These are phyloP conservation scores for Lamproptera curius DNA, from an alignment of 2,888 invertebrate genomes.

Conservation along the genomic window DNA sequence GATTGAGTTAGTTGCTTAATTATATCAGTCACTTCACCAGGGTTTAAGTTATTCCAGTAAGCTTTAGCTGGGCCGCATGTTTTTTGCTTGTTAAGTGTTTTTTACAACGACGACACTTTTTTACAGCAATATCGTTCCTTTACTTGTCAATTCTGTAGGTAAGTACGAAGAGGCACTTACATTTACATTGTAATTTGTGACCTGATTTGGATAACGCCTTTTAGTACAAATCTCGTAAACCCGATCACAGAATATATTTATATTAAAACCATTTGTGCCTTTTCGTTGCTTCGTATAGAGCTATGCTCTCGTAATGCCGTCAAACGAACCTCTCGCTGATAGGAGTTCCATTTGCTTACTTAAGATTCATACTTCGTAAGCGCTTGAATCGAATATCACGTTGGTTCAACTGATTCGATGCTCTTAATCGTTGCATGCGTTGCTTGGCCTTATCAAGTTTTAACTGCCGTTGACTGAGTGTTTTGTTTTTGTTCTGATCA, in stretches of 20 bases:
- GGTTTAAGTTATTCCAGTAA: not conserved
- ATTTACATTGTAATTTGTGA: not conserved
- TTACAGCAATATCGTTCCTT: not conserved
- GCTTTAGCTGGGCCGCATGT: slow-evolving; percentile 1
- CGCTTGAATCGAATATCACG: not conserved
- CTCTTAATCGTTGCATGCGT: slow-evolving; percentile 16
- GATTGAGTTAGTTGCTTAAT: slow-evolving; percentile 1
- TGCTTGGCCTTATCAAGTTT: slow-evolving; percentile 16
- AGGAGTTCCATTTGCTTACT: not conserved
- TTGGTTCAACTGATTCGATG: slow-evolving; percentile 1
- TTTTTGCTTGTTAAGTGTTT: not conserved
- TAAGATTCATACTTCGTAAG: not conserved
- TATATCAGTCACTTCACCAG: not conserved
- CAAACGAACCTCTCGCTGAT: slow-evolving; percentile 1
- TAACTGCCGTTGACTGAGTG: slow-evolving; percentile 11
- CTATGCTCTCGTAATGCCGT: not conserved
- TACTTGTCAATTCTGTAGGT: not conserved
- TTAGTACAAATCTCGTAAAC: not conserved
- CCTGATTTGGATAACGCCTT: slow-evolving; percentile 1
- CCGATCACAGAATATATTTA: not conserved
- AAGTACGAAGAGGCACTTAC: not conserved
- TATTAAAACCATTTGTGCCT: not conserved
- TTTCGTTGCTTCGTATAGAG: not conserved
- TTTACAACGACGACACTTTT: not conserved
- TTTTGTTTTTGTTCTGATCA: not conserved